phyloP scores from a whole-genome alignment of 2,888 invertebrate genomes.

The Nebria salina region DNA sequence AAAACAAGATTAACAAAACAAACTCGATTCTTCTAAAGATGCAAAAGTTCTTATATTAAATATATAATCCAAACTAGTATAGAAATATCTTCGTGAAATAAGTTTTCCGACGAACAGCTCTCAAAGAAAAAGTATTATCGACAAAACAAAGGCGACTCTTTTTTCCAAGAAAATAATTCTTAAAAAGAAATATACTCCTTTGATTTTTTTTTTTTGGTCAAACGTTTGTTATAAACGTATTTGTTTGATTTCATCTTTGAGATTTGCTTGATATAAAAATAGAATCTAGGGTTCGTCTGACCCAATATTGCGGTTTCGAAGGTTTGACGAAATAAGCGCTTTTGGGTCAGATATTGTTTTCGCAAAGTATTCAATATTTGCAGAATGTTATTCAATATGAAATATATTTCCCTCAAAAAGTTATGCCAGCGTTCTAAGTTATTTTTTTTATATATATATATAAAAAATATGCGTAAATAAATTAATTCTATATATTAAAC shows the following conservation, averaged over 20 bases:
- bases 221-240: background rate
- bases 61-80: background rate
- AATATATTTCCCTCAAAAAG: too few relatives aligned
- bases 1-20: background rate
- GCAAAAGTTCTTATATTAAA: slow-evolving; percentile 5
- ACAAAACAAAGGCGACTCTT: background rate
- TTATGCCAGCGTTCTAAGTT: too few relatives aligned
- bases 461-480: too few relatives aligned
- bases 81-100: background rate
- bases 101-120: background rate
- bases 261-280: background rate
- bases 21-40: background rate
- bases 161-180: background rate
- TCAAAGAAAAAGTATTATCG: background rate
- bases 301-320: background rate
- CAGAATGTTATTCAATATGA: background rate
- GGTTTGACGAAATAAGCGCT: background rate
- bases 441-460: too few relatives aligned
- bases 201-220: background rate
- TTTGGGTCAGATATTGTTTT: slow-evolving; percentile 6
- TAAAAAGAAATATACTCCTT: slow-evolving; percentile 5
- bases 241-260: slow-evolving; percentile 10
- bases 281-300: background rate
- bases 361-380: slow-evolving; percentile 12
- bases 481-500: too few relatives aligned